These are phyloP conservation scores for Halictus quadricinctus DNA, from an alignment of 2,888 invertebrate species.

Conservation along the genomic window DNA sequence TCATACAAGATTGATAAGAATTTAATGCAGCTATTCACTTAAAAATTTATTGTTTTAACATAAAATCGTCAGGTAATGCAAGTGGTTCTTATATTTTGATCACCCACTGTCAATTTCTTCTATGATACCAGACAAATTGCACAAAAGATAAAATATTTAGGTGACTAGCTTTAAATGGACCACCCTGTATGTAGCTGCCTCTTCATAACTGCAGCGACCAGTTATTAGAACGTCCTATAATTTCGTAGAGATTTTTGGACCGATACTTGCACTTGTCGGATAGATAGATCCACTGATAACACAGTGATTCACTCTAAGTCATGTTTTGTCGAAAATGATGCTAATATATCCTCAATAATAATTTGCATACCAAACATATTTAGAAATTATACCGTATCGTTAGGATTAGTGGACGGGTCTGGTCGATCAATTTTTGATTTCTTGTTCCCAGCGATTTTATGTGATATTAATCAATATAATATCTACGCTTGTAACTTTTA, in stretches of 20 bases:
- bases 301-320: not conserved
- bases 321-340: not conserved
- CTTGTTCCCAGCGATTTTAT: too few species aligned
- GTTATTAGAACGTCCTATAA: conserved; percentile 1
- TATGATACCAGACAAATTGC: too few species aligned
- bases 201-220: not conserved
- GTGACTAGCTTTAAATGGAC: not conserved
- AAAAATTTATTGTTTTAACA: too few species aligned
- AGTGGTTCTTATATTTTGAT: too few species aligned
- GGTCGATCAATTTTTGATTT: too few species aligned
- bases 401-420: not conserved
- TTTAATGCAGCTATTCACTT: too few species aligned
- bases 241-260: not conserved
- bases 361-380: not conserved
- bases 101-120: too few species aligned
- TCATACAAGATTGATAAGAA: too few species aligned
- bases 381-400: not conserved
- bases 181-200: not conserved
- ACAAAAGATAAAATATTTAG: not conserved
- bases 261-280: not conserved
- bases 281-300: not conserved
- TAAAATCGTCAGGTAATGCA: too few species aligned
- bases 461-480: not conserved
- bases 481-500: not conserved
- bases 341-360: not conserved